phyloP scores from a whole-genome alignment of 1,140 invertebrate genomes.

The Plectus sambesii region DNA sequence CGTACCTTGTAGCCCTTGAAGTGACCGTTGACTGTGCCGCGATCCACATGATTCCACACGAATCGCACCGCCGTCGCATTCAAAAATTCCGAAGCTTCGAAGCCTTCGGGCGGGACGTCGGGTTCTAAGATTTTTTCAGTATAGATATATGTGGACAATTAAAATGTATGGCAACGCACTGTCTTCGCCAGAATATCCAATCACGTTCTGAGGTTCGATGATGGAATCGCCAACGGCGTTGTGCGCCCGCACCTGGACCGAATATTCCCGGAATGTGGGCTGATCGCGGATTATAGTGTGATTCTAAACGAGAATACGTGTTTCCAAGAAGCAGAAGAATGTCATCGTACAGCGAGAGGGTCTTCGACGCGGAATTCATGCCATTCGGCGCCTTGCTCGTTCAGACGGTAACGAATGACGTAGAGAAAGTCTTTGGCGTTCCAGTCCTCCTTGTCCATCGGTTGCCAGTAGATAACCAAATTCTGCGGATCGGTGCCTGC shows the following conservation, averaged over 20 bases:
- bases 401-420: slow-evolving; percentile 69
- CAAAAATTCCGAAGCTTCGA: slow-evolving; percentile 21
- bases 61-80: slow-evolving; percentile 34
- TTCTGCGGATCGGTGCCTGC: slow-evolving; percentile 72
- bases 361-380: slow-evolving; percentile 59
- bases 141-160: background rate
- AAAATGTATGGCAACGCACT: slow-evolving; percentile 47
- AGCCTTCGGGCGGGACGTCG: slow-evolving; percentile 21
- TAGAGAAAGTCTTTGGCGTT: slow-evolving; percentile 87
- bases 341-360: slow-evolving; percentile 30
- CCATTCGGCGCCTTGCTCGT: slow-evolving; percentile 54
- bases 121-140: slow-evolving; percentile 32
- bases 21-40: slow-evolving; percentile 26
- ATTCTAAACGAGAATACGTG: slow-evolving; percentile 29
- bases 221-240: slow-evolving; percentile 79
- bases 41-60: slow-evolving; percentile 29
- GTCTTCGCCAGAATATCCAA: slow-evolving; percentile 89
- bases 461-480: slow-evolving; percentile 64
- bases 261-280: slow-evolving; percentile 79
- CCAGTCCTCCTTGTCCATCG: slow-evolving; percentile 89
- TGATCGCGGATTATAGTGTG: slow-evolving; percentile 58
- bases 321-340: slow-evolving; percentile 1
- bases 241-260: slow-evolving; percentile 78
- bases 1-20: slow-evolving; percentile 37
- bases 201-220: slow-evolving; percentile 64